These are phyloP conservation scores for Rhopalosiphum padi DNA, from an alignment of 1,140 invertebrate species.

Conservation along the genomic window DNA sequence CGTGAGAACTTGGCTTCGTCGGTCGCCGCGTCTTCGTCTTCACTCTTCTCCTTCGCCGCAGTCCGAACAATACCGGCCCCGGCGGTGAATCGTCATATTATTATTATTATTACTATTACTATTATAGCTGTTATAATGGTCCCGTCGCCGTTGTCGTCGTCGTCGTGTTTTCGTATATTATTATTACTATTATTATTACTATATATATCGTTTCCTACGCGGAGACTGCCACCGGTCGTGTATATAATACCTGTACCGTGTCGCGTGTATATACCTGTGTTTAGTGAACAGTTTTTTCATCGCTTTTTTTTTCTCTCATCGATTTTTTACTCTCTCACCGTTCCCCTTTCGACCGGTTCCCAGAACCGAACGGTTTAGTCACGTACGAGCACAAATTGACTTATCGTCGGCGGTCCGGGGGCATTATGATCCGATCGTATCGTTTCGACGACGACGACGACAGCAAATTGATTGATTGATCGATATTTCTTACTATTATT, in stretches of 20 bases:
- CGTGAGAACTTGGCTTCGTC: conserved; percentile 43
- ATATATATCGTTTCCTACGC: conserved; percentile 34
- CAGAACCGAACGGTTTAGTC: conserved; percentile 55
- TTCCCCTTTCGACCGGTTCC: conserved; percentile 20
- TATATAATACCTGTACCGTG: background rate
- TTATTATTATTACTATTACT: conserved; percentile 30
- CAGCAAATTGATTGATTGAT: conserved; percentile 16
- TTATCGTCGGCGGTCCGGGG: conserved; percentile 15
- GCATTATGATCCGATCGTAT: background rate
- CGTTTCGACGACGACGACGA: conserved; percentile 10
- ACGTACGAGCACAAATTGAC: conserved; percentile 49
- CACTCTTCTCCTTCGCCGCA: too few relatives aligned
- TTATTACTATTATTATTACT: conserved; percentile 34
- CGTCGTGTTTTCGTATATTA: conserved; percentile 29
- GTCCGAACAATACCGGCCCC: conserved; percentile 54
- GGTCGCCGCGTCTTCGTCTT: background rate
- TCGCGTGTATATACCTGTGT: background rate
- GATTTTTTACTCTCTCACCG: background rate
- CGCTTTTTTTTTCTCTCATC: background rate
- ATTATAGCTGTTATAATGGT: background rate
- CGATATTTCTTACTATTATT: background rate
- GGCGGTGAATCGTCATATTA: conserved; percentile 44
- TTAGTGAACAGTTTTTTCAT: background rate
- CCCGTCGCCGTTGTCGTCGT: background rate
- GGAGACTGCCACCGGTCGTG: background rate